Percentiles rank a stretch among this genome's conserved stretches.
Conservation (phyloP, 2,797 vertebrate genomes). For the Pipistrellus nathusii region DNA sequence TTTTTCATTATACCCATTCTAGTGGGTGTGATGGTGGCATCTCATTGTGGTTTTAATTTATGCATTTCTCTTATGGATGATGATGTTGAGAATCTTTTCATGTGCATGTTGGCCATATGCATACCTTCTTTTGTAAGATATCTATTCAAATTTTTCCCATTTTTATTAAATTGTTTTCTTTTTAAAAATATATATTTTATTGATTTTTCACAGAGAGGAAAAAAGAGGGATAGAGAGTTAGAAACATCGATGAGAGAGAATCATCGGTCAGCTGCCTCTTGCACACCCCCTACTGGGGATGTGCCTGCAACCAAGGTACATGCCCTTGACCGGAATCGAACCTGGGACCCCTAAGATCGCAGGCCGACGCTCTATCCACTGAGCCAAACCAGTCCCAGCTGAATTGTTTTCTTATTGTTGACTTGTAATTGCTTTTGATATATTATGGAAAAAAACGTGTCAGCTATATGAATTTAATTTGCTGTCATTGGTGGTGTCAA, state of each 20-base stretch:
- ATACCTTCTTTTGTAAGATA: background rate
- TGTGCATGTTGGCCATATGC: background rate
- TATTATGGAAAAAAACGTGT: background rate
- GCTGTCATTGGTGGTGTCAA: background rate
- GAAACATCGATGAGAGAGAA: no score
- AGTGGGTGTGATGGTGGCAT: background rate
- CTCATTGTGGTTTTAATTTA: background rate
- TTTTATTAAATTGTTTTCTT: background rate
- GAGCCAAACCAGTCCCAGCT: no score
- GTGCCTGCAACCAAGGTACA: no score
- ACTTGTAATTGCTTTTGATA: background rate
- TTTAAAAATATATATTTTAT: no score
- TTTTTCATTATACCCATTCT: background rate
- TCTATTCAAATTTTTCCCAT: background rate
- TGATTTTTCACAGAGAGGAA: no score
- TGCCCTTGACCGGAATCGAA: no score
- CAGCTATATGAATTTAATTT: background rate
- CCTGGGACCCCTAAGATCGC: no score
- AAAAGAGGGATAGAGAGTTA: no score
- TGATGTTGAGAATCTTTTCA: background rate
- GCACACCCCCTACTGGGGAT: no score
- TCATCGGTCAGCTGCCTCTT: no score
- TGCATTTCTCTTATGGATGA: background rate
- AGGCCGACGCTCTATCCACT: no score
- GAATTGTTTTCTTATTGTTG: background rate